Evolutionary conservation across 1,140 invertebrate genomes (phyloP).

Genomic region (Ceratina australensis): DNA sequence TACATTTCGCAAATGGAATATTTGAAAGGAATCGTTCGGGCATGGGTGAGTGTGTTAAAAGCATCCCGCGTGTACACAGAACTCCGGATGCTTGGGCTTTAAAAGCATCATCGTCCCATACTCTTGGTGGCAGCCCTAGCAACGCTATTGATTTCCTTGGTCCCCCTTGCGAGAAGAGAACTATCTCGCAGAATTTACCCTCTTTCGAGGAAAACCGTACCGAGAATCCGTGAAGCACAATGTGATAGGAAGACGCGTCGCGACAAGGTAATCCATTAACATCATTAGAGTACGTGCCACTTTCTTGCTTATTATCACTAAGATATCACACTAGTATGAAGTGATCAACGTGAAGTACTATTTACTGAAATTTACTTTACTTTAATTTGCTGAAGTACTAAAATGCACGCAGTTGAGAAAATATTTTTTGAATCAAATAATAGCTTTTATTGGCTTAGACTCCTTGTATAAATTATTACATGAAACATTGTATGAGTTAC

Average conservation of each 20-base stretch:
- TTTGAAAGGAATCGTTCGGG: constrained; percentile 52
- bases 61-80: constrained; percentile 63
- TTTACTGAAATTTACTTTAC: too few relatives aligned
- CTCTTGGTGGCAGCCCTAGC: constrained; percentile 73
- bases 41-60: constrained; percentile 45
- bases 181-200: constrained; percentile 72
- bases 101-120: constrained; percentile 76
- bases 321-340: too few relatives aligned
- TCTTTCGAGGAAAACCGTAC: constrained; percentile 71
- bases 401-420: too few relatives aligned
- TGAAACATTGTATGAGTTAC: too few relatives aligned
- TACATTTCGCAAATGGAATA: constrained; percentile 53
- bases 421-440: too few relatives aligned
- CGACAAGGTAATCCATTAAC: too few relatives aligned
- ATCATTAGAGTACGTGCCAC: too few relatives aligned
- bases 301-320: too few relatives aligned
- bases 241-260: constrained; percentile 33
- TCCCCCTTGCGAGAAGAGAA: constrained; percentile 73
- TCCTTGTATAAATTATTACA: too few relatives aligned
- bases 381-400: too few relatives aligned
- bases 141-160: constrained; percentile 80
- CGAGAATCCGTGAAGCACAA: constrained; percentile 51
- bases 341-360: too few relatives aligned
- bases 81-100: constrained; percentile 70
- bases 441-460: too few relatives aligned